These are phyloP conservation scores for Scotopteryx bipunctaria DNA, from an alignment of 2,888 invertebrate species.

Conservation along the genomic window DNA sequence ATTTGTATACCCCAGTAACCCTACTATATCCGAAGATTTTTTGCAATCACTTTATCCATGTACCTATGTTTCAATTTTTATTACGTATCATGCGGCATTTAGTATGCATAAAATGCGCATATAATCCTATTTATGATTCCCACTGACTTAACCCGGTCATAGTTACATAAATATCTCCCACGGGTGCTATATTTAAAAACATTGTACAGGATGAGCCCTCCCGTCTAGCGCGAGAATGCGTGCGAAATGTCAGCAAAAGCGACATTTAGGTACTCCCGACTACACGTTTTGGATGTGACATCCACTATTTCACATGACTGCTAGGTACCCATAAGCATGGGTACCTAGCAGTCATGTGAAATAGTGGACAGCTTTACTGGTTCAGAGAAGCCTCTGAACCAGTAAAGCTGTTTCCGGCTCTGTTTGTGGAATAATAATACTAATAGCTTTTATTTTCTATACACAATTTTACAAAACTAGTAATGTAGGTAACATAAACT, in stretches of 20 bases:
- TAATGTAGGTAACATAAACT: no score
- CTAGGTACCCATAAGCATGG: no score
- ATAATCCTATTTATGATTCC: constrained; percentile 61
- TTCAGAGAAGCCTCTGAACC: no score
- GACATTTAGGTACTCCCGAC: constrained; percentile 35
- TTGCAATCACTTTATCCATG: no score
- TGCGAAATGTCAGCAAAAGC: constrained; percentile 42
- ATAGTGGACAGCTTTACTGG: no score
- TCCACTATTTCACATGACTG: constrained; percentile 1
- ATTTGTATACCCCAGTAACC: not conserved
- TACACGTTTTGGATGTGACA: constrained; percentile 15
- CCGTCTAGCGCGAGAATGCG: constrained; percentile 54
- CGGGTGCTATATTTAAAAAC: constrained; percentile 69
- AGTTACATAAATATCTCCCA: constrained; percentile 77
- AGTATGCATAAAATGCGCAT: constrained; percentile 48
- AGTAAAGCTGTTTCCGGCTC: constrained; percentile 15
- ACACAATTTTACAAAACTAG: no score
- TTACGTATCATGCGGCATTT: constrained; percentile 29
- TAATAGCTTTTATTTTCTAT: no score
- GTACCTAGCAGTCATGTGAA: no score
- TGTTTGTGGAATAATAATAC: no score
- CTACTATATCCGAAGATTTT: no score
- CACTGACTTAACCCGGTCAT: constrained; percentile 77
- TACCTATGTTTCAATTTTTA: constrained; percentile 3
- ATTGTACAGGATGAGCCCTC: constrained; percentile 65